A percentile compares a stretch with the other conserved stretches of the same genome.
These are phyloP conservation scores for Coryphaenoides rupestris DNA, from an alignment of 2,113 vertebrate genomes.

Conservation along the genomic window DNA sequence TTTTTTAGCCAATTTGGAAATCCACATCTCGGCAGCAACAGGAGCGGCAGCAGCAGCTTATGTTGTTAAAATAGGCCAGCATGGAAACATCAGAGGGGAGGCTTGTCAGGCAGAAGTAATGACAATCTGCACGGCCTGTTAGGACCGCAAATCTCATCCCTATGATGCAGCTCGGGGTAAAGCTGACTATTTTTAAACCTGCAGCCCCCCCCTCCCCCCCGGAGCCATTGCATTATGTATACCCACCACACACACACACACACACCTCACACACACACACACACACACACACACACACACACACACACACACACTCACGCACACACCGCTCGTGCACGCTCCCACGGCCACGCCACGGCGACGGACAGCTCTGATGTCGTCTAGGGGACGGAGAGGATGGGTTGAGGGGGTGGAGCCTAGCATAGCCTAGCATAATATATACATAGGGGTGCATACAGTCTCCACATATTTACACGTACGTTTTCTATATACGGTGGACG, in stretches of 20 bases:
- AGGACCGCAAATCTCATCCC: conserved; percentile 73
- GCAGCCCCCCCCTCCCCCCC: too few species aligned
- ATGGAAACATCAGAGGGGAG: conserved; percentile 75
- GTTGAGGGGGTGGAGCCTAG: too few species aligned
- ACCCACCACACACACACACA: not conserved
- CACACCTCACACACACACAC: too few species aligned
- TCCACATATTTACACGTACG: too few species aligned
- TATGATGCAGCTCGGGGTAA: conserved; percentile 67
- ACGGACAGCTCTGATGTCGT: too few species aligned
- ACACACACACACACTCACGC: too few species aligned
- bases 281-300: too few species aligned
- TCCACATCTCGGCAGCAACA: conserved; percentile 57
- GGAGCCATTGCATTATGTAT: conserved; percentile 63
- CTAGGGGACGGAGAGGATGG: not conserved
- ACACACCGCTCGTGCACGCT: not conserved
- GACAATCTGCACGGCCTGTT: conserved; percentile 73
- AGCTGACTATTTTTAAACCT: conserved; percentile 77
- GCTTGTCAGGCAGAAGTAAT: conserved; percentile 80
- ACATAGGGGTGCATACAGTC: too few species aligned
- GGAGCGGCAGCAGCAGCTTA: conserved; percentile 67
- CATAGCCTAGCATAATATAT: too few species aligned
- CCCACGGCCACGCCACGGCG: too few species aligned
- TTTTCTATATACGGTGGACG: too few species aligned
- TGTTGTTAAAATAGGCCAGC: conserved; percentile 78
- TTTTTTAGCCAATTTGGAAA: conserved; percentile 69